A percentile compares a stretch with the other conserved stretches of the same genome.
phyloP scores from a whole-genome alignment of 64 coral and sea anemone species.

The Pocillopora verrucosa region DNA sequence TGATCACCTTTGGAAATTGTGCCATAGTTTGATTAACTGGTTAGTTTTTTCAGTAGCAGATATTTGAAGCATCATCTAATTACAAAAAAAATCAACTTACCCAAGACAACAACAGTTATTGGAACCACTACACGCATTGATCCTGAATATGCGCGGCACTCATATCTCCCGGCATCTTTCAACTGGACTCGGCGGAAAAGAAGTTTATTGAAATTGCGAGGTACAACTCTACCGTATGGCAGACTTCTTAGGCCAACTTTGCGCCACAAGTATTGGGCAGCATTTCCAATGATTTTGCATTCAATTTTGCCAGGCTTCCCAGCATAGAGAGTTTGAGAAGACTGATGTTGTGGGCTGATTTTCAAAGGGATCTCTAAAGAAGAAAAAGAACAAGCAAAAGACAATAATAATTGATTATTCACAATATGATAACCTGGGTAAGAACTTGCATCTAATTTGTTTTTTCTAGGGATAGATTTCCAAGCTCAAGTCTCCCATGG shows the following conservation, averaged over 20 bases:
- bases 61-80: too few species aligned
- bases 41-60: too few species aligned
- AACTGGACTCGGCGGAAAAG: conserved; percentile 20
- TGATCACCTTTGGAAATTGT: too few species aligned
- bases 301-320: conserved; percentile 61
- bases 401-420: not conserved
- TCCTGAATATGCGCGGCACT: conserved; percentile 69
- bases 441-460: too few species aligned
- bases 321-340: conserved; percentile 33
- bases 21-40: too few species aligned
- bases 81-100: conserved; percentile 30
- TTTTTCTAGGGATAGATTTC: too few species aligned
- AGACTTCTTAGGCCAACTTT: conserved; percentile 57
- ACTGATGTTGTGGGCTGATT: conserved; percentile 47
- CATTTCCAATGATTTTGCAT: conserved; percentile 71
- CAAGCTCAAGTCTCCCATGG: too few species aligned
- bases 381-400: not conserved
- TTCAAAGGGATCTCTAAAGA: conserved; percentile 26
- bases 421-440: not conserved
- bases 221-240: conserved; percentile 17
- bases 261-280: conserved; percentile 78
- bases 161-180: conserved; percentile 68
- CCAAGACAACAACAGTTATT: conserved; percentile 58
- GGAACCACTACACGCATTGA: conserved; percentile 16
- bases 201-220: conserved; percentile 45